These are phyloP conservation scores for Lycia hirtaria DNA, from an alignment of 2,888 invertebrate species.

Conservation along the genomic window DNA sequence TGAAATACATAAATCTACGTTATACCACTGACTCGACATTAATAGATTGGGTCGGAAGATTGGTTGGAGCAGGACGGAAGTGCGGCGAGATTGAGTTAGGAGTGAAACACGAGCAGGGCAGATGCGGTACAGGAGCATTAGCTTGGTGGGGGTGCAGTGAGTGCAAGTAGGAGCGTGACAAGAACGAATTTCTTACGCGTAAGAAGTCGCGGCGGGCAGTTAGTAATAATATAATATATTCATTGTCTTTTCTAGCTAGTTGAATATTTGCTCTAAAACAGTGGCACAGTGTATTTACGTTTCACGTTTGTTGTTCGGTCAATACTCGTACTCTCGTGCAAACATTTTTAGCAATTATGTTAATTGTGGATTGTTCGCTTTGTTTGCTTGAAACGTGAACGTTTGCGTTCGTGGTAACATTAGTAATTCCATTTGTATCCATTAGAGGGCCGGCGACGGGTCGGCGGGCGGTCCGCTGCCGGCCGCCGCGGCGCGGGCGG, in stretches of 20 bases:
- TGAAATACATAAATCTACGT: no score
- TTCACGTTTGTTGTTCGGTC: not conserved
- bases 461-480: constrained; percentile 28
- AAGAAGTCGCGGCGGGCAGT: no score
- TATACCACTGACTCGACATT: no score
- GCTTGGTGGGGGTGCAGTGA: no score
- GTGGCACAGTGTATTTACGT: not conserved
- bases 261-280: constrained; percentile 15
- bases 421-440: constrained; percentile 52
- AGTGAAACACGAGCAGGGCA: no score
- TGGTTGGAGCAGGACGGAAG: no score
- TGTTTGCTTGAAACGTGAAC: constrained; percentile 29
- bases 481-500: not conserved
- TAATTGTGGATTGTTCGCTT: constrained; percentile 28
- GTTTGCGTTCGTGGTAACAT: constrained; percentile 36
- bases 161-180: no score
- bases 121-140: no score
- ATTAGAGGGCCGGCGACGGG: constrained; percentile 37
- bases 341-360: constrained; percentile 28
- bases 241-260: constrained; percentile 8
- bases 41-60: no score
- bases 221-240: no score
- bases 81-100: no score
- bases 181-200: no score
- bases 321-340: constrained; percentile 23